Base-by-base conservation (phyloP, 2,797 vertebrate genomes). In the Nothura maculosa region DNA sequence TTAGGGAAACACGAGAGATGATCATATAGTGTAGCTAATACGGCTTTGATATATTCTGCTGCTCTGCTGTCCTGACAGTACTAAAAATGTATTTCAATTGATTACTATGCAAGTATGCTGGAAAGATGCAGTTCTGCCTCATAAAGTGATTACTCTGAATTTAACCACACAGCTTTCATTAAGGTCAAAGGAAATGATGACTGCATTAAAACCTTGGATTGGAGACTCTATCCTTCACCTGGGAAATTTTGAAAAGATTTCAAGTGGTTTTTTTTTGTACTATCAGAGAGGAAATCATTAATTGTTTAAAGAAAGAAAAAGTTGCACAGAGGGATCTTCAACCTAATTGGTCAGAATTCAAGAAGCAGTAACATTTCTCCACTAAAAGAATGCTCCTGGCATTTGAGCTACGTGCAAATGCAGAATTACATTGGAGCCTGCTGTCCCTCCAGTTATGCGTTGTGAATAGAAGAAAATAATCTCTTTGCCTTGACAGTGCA, bases 131-230 rank as follows among this genome's bases (percentile, higher is more conserved):
- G n/a, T 50, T 83, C 80, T 90, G 89, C 28, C 81, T 87, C 61
- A 32, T 94, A 72, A 85, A 95, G 69, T 78, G 14, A 83, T 96
- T 94, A 81, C 32, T 27, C 27, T 87, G 48, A 18, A 45, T 92
- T 89, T 87, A 92, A 92, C 55, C 52, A 66, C 21, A 7, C 54
- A 75, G 54, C 81, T 83, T 90, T 91, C 55, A 85, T 94, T 93
- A 92, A 81, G 32, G 69, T 85, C 48, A 47, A 68, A 83, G 58
- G 58, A 95, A 96, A 93, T 78, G 10, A 72, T 87, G 66, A 81
- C 58, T 93, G 75, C 48, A 10, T 75, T 89, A 64, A 85, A 50
- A 32, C 64, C 80, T 87, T 38, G 47, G 40, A 61, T 22, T 70
- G 36, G 36, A 81, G 48, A 27, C 2, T 45, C 4, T 50, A 25